These are phyloP conservation scores for Cheumatopsyche charites DNA, from an alignment of 1,140 invertebrate species.

Conservation along the genomic window DNA sequence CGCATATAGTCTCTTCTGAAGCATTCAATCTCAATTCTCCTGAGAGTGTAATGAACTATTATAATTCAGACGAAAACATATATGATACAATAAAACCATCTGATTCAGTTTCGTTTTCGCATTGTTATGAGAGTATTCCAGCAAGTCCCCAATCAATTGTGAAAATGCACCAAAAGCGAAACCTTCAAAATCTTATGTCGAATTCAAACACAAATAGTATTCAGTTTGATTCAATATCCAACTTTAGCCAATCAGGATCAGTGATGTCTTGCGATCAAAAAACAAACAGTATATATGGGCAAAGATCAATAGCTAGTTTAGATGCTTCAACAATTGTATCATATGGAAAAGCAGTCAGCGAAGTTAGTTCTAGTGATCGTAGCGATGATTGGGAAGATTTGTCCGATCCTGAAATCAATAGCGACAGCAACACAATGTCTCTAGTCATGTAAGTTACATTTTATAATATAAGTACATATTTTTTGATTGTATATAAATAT, in stretches of 20 bases:
- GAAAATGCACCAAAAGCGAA: constrained; percentile 54
- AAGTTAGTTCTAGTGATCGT: constrained; percentile 62
- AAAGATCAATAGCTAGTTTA: constrained; percentile 62
- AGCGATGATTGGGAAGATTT: constrained; percentile 73
- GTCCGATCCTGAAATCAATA: constrained; percentile 63
- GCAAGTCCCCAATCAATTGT: constrained; percentile 59
- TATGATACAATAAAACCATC: constrained; percentile 65
- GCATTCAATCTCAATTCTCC: constrained; percentile 50
- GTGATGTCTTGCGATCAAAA: constrained; percentile 69
- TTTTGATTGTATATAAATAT: no score
- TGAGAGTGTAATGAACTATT: constrained; percentile 57
- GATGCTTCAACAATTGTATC: constrained; percentile 59
- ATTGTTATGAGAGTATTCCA: constrained; percentile 66
- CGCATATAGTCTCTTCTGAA: constrained; percentile 44
- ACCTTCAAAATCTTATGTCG: constrained; percentile 50
- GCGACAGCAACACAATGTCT: constrained; percentile 54
- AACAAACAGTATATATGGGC: constrained; percentile 70
- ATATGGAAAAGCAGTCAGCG: constrained; percentile 57
- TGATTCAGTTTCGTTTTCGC: constrained; percentile 59
- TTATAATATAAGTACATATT: no score
- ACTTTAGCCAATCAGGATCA: constrained; percentile 57
- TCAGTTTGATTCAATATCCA: constrained; percentile 59
- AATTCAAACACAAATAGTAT: constrained; percentile 53
- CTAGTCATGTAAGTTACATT: constrained; percentile 56
- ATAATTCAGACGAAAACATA: constrained; percentile 63